Base-by-base conservation (phyloP, 2,797 vertebrate genomes). In the Pterois miles region DNA sequence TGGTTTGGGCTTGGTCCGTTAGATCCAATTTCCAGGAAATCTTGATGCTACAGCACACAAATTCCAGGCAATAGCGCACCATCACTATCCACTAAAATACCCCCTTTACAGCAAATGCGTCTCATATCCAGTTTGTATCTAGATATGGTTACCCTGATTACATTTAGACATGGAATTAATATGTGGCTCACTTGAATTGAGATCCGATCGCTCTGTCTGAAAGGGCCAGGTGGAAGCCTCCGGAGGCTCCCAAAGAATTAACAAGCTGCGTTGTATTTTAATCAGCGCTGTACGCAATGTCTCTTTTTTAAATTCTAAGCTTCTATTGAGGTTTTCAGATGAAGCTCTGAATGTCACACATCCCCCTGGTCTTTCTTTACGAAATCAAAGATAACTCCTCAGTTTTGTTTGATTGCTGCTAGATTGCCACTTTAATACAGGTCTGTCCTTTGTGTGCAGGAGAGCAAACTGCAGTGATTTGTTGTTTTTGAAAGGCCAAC, bases 251-350 rank as follows among this genome's bases (percentile, higher is more conserved):
- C 16, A 43, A 43, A 43, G 18, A 43, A 43, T 0, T 16, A 43
- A 43, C 18, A 43, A 43, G 40, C 40, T 43, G 6, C 6, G 0
- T 18, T 43, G 40, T 43, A 43, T 18, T 1, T 43, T 43, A 43
- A 43, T 43, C 16, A 43, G 14, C 14, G 40, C 40, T 43, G 40
- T 1, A 1, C 16, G 14, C 40, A 18, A 43, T 43, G 40, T 43
- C 0, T 0, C 16, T 43, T 43, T 18, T 43, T 43, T 43, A 38
- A 12, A 38, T 1, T 0, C 36, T 38, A 38, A 43, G 40, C 0
- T 43, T 43, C 40, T 43, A 43, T 43, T 43, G 40, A 43, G 6
- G 14, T 3, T 43, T 43, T 43, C 6, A 0, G 40, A 43, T 43
- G 40, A 16, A 43, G 40, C 40, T 43, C 40, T 14, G 14, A 43